A percentile compares a stretch with the other conserved stretches of the same genome.
These are phyloP conservation scores for Sebastes itinus DNA, from an alignment of 2,797 vertebrate species.

Conservation along the genomic window DNA sequence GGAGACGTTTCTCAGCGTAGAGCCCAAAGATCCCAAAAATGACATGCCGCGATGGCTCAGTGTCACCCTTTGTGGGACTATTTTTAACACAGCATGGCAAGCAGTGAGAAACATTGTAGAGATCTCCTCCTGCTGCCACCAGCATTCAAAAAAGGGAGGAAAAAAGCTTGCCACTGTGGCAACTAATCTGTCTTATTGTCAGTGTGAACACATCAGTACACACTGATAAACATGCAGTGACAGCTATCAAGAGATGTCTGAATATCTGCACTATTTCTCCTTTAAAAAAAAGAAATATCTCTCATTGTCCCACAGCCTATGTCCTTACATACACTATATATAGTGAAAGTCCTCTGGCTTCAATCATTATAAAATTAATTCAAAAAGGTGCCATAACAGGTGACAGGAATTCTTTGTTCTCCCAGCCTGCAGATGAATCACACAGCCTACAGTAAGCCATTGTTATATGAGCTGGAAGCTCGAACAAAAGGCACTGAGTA, in stretches of 20 bases:
- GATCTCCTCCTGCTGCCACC: conserved; percentile 32
- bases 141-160: conserved; percentile 2
- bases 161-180: conserved; percentile 2
- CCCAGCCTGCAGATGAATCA: background rate
- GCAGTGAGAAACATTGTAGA: conserved; percentile 23
- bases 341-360: background rate
- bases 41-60: conserved; percentile 53
- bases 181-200: conserved; percentile 55
- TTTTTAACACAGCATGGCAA: conserved; percentile 49
- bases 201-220: conserved; percentile 42
- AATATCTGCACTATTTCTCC: background rate
- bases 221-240: conserved; percentile 47
- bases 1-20: conserved; percentile 19
- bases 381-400: background rate
- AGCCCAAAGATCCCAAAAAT: conserved; percentile 36
- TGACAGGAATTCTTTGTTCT: conserved; percentile 15
- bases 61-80: conserved; percentile 54
- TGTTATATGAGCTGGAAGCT: conserved; percentile 23
- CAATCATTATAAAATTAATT: background rate
- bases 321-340: background rate
- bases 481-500: conserved; percentile 23
- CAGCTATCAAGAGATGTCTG: conserved; percentile 45
- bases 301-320: background rate
- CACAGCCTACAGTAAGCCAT: background rate
- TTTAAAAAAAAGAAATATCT: background rate